A percentile compares a stretch with the other conserved stretches of the same genome.
Conservation (phyloP, 2,797 vertebrate species). For the Vespertilio murinus region DNA sequence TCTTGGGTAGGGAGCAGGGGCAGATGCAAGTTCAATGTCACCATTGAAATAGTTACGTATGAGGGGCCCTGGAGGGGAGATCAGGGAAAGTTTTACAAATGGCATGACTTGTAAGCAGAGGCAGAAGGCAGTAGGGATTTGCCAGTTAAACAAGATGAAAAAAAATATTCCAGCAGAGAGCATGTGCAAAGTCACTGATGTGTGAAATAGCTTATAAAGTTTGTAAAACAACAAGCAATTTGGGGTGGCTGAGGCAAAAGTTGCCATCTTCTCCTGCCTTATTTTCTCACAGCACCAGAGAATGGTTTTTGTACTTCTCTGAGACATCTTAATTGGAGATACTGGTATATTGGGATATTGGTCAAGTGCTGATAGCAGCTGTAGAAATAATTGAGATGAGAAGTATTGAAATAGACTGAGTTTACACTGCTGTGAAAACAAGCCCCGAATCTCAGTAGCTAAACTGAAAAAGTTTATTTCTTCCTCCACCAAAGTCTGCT, state of each 20-base stretch:
- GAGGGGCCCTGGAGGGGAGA: neutral
- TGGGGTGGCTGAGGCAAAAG: neutral
- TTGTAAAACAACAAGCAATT: neutral
- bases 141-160: conserved; percentile 13
- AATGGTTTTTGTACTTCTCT: neutral
- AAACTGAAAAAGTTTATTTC: neutral
- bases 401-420: neutral
- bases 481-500: neutral
- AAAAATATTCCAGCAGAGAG: conserved; percentile 4
- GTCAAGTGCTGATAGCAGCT: neutral
- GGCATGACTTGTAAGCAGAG: neutral
- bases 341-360: neutral
- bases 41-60: neutral
- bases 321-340: neutral
- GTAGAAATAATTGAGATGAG: neutral
- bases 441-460: neutral
- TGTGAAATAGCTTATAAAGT: neutral
- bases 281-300: neutral
- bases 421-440: neutral
- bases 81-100: neutral
- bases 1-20: neutral
- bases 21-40: neutral
- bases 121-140: neutral
- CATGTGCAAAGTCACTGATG: neutral
- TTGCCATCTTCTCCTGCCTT: neutral